Evolutionary conservation across 2,113 vertebrate species (phyloP).

Genomic region (Gnathonemus echidnorhynchus): DNA sequence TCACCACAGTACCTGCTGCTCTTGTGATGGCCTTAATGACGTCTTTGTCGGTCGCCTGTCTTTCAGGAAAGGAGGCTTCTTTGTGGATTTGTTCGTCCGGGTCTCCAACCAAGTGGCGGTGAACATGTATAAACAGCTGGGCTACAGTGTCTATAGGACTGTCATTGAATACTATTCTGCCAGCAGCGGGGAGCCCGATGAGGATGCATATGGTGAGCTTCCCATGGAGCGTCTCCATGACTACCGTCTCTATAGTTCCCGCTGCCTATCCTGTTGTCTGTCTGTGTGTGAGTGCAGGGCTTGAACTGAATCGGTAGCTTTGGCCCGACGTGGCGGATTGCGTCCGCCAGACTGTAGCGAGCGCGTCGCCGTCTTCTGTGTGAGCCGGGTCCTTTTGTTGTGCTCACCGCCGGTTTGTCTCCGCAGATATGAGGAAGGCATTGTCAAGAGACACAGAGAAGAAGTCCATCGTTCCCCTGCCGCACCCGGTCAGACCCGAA

Average conservation of each 20-base stretch:
- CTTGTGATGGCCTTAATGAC: background rate
- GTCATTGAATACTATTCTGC: constrained; percentile 94
- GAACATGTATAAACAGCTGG: constrained; percentile 91
- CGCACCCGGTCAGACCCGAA: constrained; percentile 89
- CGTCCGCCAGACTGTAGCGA: background rate
- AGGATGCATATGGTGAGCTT: constrained; percentile 84
- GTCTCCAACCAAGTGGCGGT: constrained; percentile 96
- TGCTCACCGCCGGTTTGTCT: background rate
- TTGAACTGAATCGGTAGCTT: background rate
- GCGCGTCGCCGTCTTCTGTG: background rate
- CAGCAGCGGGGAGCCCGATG: constrained; percentile 89
- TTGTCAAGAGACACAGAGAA: constrained; percentile 88
- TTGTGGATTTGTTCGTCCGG: constrained; percentile 90
- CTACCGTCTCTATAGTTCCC: background rate
- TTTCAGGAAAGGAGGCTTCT: constrained; percentile 89
- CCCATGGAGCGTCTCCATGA: background rate
- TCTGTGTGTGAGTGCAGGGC: background rate
- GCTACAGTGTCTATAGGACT: constrained; percentile 91
- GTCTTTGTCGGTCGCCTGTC: constrained; percentile 1
- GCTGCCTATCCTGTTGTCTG: background rate
- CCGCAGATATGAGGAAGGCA: constrained; percentile 90
- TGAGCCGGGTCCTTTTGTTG: too few species aligned
- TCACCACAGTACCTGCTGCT: background rate
- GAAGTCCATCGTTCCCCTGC: constrained; percentile 89
- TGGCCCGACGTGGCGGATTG: background rate